These are phyloP conservation scores for Sapajus apella DNA, from an alignment of 2,113 vertebrate species.

Conservation along the genomic window DNA sequence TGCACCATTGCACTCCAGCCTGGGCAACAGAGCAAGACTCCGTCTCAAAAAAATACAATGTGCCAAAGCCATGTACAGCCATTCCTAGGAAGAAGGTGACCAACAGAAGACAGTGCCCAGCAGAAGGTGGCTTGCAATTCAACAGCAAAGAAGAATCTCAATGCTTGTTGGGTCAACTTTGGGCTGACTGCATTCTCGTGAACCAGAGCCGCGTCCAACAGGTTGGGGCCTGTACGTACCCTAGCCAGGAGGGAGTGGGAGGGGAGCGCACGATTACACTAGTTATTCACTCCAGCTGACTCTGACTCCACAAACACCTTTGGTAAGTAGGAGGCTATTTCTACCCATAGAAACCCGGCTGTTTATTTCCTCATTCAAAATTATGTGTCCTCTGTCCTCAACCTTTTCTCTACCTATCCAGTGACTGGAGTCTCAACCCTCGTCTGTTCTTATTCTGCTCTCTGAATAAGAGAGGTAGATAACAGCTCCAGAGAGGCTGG, in stretches of 20 bases:
- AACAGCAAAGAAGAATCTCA: neutral
- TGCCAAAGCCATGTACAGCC: neutral
- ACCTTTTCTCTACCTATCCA: neutral
- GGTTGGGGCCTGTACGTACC: neutral
- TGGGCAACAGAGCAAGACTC: too few species aligned
- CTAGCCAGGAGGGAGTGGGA: neutral
- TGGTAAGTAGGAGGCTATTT: neutral
- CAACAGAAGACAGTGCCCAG: neutral
- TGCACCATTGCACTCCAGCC: too few species aligned
- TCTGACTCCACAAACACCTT: neutral
- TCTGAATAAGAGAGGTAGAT: too few species aligned
- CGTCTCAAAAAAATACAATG: neutral
- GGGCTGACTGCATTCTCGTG: neutral
- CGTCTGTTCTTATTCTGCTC: neutral
- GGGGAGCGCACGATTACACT: neutral
- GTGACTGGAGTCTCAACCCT: neutral
- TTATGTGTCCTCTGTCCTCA: neutral
- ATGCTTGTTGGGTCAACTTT: neutral
- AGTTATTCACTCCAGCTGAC: neutral
- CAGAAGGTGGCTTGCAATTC: neutral
- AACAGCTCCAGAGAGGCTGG: neutral
- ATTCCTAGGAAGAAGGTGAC: neutral
- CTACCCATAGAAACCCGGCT: neutral
- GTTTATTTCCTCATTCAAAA: neutral
- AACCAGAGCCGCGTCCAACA: neutral